Base-by-base conservation (phyloP, 2,797 vertebrate species). In the Pangasius macronema region DNA sequence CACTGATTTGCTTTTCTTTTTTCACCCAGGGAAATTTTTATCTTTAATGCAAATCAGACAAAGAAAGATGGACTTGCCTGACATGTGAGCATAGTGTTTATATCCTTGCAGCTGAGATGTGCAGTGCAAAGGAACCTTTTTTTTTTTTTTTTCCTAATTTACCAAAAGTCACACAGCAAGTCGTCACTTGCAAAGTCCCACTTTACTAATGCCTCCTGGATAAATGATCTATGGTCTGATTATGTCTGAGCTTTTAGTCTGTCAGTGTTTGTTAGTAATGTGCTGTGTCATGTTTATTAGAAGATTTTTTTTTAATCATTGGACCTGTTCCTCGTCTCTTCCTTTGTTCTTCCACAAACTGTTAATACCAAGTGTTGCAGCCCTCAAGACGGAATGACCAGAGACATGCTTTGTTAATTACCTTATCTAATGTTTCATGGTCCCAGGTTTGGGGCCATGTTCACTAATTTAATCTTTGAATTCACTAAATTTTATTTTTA, bases 101-200 rank as follows among this genome's bases (percentile, higher is more conserved):
- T 67, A 67, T 67, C n/a, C 61, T 61, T 59, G 85, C 57, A 33
- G 87, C 92, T 87, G 68, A 92, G 94, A 94, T 94, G 92, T 20
- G 85, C 20, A 86, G 24, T 36, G 86, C 33, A 87, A 75, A 85
- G 63, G 84, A 72, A 86, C 86, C 75, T 85, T 77, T 85, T 88
- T 85, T 72, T 73, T 76, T 49, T 85, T 82, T 83, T 87, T 83
- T 59, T 85, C 76, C 68, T 51, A 85, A 86, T 86, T 87, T 85
- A 55, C 86, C 84, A 89, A 84, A 93, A 92, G 93, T 94, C 93
- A 94, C 93, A 93, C 93, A 94, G 93, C 88, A 90, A 93, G 91
- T 94, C 94, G 90, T 96, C 94, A 93, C 96, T 94, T 92, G 96
- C 95, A 95, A 92, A 96, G 95, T 96, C 97, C 95, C 94, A 95